A percentile compares a stretch with the other conserved stretches of the same genome.
These are phyloP conservation scores for Eristalis tenax DNA, from an alignment of 2,888 invertebrate genomes.

Conservation along the genomic window DNA sequence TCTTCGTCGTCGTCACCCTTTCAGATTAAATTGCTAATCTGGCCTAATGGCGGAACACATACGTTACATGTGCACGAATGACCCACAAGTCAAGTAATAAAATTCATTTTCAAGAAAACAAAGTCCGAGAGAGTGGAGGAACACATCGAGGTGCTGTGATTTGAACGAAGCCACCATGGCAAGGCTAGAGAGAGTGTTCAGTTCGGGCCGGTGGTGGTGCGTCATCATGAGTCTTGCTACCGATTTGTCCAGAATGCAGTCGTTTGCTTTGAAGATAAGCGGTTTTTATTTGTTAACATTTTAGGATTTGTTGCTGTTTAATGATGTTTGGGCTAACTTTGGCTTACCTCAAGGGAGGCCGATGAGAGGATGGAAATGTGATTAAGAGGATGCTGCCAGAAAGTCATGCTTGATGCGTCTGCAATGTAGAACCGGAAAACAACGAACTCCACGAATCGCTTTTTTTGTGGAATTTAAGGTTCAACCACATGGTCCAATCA, in stretches of 20 bases:
- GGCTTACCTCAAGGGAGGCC: neutral
- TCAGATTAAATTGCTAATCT: constrained; percentile 55
- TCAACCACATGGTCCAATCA: too few species aligned
- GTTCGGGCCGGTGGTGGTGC: neutral
- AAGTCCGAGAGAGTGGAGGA: neutral
- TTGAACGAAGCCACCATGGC: neutral
- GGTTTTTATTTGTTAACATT: neutral
- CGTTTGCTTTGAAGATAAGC: neutral
- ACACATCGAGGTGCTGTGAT: neutral
- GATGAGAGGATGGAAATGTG: neutral
- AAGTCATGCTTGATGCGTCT: too few species aligned
- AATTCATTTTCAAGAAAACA: constrained; percentile 29
- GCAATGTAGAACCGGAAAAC: too few species aligned
- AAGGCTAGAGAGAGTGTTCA: neutral
- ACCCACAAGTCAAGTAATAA: constrained; percentile 54
- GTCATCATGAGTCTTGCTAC: neutral
- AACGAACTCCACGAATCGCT: too few species aligned
- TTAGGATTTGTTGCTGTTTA: too few species aligned
- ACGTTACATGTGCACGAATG: constrained; percentile 31
- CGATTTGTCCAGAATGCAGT: neutral
- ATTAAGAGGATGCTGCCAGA: too few species aligned
- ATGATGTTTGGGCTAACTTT: neutral
- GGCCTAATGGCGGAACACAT: constrained; percentile 42
- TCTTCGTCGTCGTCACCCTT: constrained; percentile 56
- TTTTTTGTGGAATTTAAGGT: too few species aligned